A percentile compares a stretch with the other conserved stretches of the same genome.
Conservation (phyloP, 2,888 invertebrate genomes). For the Hermodice carunculata region DNA sequence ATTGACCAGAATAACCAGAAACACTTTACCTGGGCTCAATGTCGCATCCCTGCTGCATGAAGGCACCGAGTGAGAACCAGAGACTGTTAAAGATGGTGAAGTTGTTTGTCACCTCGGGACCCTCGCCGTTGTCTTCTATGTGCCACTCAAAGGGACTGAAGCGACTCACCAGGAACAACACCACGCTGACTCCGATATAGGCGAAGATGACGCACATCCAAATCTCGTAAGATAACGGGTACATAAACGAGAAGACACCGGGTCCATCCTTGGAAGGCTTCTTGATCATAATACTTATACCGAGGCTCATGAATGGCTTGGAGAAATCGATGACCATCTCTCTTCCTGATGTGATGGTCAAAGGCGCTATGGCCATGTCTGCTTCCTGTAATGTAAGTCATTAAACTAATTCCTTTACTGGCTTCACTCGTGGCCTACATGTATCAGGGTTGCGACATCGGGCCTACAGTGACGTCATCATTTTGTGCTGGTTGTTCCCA, state of each 20-base stretch:
- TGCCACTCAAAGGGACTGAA: conserved; percentile 99
- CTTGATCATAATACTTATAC: conserved; percentile 95
- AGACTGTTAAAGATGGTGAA: conserved; percentile 96
- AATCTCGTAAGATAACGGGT: conserved; percentile 96
- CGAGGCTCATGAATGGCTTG: conserved; percentile 97
- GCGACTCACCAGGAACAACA: conserved; percentile 95
- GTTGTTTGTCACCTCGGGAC: conserved; percentile 56
- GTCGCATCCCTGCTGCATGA: conserved; percentile 99
- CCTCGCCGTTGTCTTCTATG: conserved; percentile 67
- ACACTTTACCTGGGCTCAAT: conserved; percentile 96
- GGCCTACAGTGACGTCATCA: no score
- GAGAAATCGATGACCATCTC: conserved; percentile 97
- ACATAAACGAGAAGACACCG: conserved; percentile 97
- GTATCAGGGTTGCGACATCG: no score
- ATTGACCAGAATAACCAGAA: no score
- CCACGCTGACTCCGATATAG: conserved; percentile 89
- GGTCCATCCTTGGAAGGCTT: conserved; percentile 89
- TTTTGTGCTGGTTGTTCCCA: no score
- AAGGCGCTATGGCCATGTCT: conserved; percentile 93
- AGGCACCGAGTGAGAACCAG: conserved; percentile 97
- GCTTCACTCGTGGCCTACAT: no score
- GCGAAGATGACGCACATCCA: conserved; percentile 92
- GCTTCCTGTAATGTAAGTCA: no score
- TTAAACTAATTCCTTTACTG: no score
- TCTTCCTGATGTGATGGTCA: conserved; percentile 95